These are phyloP conservation scores for Corvus moneduloides DNA, from an alignment of 2,113 vertebrate genomes.

Conservation along the genomic window DNA sequence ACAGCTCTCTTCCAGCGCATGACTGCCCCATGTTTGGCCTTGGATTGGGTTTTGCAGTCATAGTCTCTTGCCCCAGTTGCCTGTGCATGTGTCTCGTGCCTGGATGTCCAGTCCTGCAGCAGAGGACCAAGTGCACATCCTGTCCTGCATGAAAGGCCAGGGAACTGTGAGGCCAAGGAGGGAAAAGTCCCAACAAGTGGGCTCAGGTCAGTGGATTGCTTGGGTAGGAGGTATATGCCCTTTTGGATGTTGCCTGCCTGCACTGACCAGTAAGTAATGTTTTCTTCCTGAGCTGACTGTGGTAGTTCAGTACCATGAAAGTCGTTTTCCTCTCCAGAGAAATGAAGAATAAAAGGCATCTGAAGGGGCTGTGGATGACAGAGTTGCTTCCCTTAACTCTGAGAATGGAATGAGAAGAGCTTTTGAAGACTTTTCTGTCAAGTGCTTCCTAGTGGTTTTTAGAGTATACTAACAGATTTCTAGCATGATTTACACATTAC, in stretches of 20 bases:
- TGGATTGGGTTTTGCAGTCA: not conserved
- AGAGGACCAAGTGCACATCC: rapidly evolving
- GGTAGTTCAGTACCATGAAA: not conserved
- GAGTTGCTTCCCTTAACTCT: not conserved
- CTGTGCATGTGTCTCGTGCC: rapidly evolving
- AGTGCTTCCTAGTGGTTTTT: not conserved
- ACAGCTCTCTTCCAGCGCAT: not conserved
- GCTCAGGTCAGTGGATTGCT: not conserved
- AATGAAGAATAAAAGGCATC: not conserved
- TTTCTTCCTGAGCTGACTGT: not conserved
- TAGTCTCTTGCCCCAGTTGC: not conserved
- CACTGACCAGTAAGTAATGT: not conserved
- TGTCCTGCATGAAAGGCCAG: rapidly evolving
- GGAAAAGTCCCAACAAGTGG: not conserved
- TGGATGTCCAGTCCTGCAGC: not conserved
- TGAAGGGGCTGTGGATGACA: not conserved
- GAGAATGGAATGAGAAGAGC: not conserved
- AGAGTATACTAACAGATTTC: not conserved
- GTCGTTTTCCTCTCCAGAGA: not conserved
- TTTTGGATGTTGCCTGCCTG: not conserved
- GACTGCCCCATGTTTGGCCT: not conserved
- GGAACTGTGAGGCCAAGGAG: not conserved
- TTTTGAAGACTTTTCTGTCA: not conserved
- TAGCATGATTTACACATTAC: not conserved
- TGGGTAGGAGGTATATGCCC: not conserved